Evolutionary conservation across 1,140 invertebrate genomes (phyloP).

Genomic region (Ceratosolen fusciceps): DNA sequence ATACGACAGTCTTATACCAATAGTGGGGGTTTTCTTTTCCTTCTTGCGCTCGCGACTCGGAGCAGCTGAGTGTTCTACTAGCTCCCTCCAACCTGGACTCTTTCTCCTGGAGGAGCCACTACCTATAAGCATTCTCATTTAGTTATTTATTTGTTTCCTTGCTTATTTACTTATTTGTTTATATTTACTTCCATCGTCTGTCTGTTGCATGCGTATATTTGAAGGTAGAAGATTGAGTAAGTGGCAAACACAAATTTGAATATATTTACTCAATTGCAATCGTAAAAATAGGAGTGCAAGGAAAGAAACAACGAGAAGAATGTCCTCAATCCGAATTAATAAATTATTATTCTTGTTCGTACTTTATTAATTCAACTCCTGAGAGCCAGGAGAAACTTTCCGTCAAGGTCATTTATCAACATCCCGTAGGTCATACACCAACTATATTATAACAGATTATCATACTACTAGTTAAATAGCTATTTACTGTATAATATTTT

Average conservation of each 20-base stretch:
- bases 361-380: too few relatives aligned
- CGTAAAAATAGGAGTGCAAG: background rate
- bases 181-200: background rate
- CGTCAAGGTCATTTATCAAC: constrained; percentile 36
- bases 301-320: background rate
- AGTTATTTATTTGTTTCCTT: background rate
- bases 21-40: constrained; percentile 56
- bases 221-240: too few relatives aligned
- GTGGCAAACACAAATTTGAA: too few relatives aligned
- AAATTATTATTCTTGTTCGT: too few relatives aligned
- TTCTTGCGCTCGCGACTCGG: constrained; percentile 44
- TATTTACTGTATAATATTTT: background rate
- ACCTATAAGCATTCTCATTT: background rate
- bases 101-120: background rate
- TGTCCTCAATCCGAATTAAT: background rate
- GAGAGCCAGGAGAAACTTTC: constrained; percentile 16
- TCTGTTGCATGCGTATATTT: background rate
- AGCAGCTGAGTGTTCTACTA: background rate
- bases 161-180: too few relatives aligned
- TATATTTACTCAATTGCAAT: too few relatives aligned
- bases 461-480: background rate
- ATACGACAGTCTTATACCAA: constrained; percentile 60
- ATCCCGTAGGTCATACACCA: constrained; percentile 19
- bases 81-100: background rate
- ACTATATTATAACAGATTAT: constrained; percentile 4